Percentiles rank a stretch among this genome's conserved stretches.
These are phyloP conservation scores for Ctenosaura bakeri DNA, from an alignment of 2,797 vertebrate species.

Conservation along the genomic window DNA sequence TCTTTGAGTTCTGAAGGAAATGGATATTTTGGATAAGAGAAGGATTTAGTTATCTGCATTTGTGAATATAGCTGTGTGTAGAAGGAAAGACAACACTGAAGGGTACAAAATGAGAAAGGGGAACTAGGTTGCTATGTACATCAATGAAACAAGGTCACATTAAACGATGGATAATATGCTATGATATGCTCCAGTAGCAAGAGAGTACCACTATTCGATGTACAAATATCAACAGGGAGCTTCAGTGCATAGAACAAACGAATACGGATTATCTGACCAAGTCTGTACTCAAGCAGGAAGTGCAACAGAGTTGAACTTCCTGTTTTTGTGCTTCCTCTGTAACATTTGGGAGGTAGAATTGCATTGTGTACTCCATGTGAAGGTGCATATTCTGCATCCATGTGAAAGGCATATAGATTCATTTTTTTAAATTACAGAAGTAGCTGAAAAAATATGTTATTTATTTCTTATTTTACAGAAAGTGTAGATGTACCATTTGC, in stretches of 20 bases:
- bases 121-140: not conserved
- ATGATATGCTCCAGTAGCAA: not conserved
- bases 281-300: not conserved
- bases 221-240: not conserved
- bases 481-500: not conserved
- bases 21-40: conserved; percentile 67
- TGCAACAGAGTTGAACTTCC: not conserved
- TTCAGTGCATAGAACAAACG: too few relatives aligned
- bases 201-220: not conserved
- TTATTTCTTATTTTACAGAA: not conserved
- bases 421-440: not conserved
- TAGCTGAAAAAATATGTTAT: not conserved
- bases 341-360: not conserved
- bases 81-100: conserved; percentile 52
- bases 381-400: not conserved
- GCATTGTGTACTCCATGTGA: not conserved
- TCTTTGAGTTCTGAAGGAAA: conserved; percentile 71
- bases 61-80: conserved; percentile 50
- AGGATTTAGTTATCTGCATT: conserved; percentile 62
- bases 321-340: not conserved
- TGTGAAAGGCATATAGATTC: too few relatives aligned
- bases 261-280: not conserved
- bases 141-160: not conserved
- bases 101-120: conserved; percentile 29
- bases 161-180: not conserved